Percentiles rank a stretch among this genome's conserved stretches.
These are phyloP conservation scores for Hestina assimilis DNA, from an alignment of 1,140 invertebrate species.

Conservation along the genomic window DNA sequence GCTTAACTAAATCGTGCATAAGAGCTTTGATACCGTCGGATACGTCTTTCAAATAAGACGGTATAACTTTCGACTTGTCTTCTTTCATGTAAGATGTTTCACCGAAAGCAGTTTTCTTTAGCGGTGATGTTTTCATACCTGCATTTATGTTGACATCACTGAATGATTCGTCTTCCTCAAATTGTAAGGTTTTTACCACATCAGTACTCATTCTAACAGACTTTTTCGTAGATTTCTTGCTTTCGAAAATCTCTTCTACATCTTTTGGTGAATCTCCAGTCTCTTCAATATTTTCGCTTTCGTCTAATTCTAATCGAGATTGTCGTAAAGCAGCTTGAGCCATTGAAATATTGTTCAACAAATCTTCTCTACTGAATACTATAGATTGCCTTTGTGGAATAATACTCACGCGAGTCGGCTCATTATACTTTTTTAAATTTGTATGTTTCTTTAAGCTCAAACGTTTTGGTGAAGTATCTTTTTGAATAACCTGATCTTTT, in stretches of 20 bases:
- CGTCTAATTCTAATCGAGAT: conserved; percentile 37
- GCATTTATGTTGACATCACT: conserved; percentile 32
- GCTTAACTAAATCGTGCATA: conserved; percentile 62
- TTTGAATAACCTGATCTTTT: too few species aligned
- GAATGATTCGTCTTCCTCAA: conserved; percentile 47
- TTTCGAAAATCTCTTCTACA: not conserved
- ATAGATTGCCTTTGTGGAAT: conserved; percentile 43
- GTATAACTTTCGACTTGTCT: conserved; percentile 53
- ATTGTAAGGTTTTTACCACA: conserved; percentile 58
- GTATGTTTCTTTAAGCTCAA: too few species aligned
- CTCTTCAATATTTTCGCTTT: conserved; percentile 37
- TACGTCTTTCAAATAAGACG: conserved; percentile 51
- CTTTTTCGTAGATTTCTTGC: conserved; percentile 24
- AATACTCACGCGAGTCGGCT: conserved; percentile 38
- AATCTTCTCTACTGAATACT: conserved; percentile 50
- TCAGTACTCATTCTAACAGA: conserved; percentile 44
- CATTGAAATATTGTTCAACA: conserved; percentile 55
- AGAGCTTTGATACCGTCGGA: conserved; percentile 57
- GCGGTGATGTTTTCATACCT: conserved; percentile 34
- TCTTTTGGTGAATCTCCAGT: conserved; percentile 29
- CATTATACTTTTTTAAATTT: conserved; percentile 9
- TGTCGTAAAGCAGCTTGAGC: conserved; percentile 47
- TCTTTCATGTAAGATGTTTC: conserved; percentile 49
- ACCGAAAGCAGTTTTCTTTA: conserved; percentile 55
- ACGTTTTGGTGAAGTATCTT: too few species aligned